phyloP scores from a whole-genome alignment of 2,797 vertebrate genomes.

The Iguana delicatissima region DNA sequence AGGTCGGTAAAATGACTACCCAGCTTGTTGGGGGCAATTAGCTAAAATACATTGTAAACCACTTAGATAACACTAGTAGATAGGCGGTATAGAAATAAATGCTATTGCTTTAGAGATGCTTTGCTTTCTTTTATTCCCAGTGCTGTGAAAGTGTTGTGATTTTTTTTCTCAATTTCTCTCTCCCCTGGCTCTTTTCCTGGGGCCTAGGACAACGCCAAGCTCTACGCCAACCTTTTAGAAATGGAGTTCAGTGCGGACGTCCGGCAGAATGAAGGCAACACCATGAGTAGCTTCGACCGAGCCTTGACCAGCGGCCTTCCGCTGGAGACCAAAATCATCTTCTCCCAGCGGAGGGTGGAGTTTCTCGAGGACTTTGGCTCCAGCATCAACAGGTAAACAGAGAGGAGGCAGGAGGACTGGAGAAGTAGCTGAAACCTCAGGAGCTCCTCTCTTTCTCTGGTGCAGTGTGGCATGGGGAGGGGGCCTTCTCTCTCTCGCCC shows the following conservation, averaged over 20 bases:
- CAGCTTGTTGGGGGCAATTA: no score
- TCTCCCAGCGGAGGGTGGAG: conserved; percentile 88
- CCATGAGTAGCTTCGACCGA: conserved; percentile 85
- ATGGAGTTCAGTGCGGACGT: conserved; percentile 83
- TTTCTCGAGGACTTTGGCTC: conserved; percentile 88
- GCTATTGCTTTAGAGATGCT: no score
- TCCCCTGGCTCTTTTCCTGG: background rate
- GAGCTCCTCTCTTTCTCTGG: background rate
- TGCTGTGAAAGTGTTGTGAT: background rate
- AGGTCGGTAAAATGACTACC: no score
- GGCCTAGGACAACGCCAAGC: conserved; percentile 85
- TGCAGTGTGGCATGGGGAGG: no score
- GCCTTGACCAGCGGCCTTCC: conserved; percentile 85
- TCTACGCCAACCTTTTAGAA: conserved; percentile 88
- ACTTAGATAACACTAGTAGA: no score
- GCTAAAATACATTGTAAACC: no score
- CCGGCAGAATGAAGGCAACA: conserved; percentile 78
- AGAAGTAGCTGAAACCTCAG: background rate
- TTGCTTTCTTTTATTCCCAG: background rate
- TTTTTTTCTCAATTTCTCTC: background rate
- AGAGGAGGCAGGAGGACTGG: no score
- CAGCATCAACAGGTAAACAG: conserved; percentile 82
- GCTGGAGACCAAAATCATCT: conserved; percentile 82
- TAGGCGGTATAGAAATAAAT: no score
- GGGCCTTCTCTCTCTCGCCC: background rate